Evolutionary conservation across 2,888 invertebrate genomes (phyloP), one percentile per base, ranked within the genome.

Genomic region (Caenorhabditis drosophilae): DNA sequence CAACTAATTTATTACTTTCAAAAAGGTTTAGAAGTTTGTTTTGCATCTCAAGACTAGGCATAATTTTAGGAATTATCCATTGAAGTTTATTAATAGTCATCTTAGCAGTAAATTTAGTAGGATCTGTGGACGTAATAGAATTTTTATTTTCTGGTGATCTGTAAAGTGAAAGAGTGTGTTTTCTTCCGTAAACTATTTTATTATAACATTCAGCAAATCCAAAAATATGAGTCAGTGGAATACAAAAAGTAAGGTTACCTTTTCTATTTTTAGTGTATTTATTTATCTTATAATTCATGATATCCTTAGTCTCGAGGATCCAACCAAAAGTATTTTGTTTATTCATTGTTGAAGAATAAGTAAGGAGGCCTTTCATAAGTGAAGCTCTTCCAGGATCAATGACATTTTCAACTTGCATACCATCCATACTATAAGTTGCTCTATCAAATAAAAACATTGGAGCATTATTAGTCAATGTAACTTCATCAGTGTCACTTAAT

Each of bases 171-270:
- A 73, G 27, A 15, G 51, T n/a, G 35, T 73, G 74, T 48, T 73
- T 75, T 51, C 67, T 66, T 44, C 73, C 74, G 52, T 74, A 74
- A 48, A 74, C 48, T 44, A 76, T 53, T 60, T 58, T 63, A 55
- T 74, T 76, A 45, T 73, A 75, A 48, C 74, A 73, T 72, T 75
- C 73, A 52, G 67, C 72, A 73, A 70, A 70, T 4, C 71, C 72
- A 69, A 73, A 73, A 46, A 74, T 70, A 42, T 70, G 70, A 70
- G 50, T 70, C 42, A 70, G 50, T 58, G 72, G 70, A 54, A 73
- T 67, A 54, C 69, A 75, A 45, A 73, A 73, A 2, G 73, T 71
- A 25, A 73, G 42, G 15, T 18, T 53, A 26, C 73, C 73, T 66
- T 61, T 62, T 71, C 73, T 70, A 60, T 70, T 58, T 60, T 59